Percentiles rank a stretch among this genome's conserved stretches.
phyloP scores from a whole-genome alignment of 2,797 vertebrate genomes.

The Acrossocheilus wenchowensis region DNA sequence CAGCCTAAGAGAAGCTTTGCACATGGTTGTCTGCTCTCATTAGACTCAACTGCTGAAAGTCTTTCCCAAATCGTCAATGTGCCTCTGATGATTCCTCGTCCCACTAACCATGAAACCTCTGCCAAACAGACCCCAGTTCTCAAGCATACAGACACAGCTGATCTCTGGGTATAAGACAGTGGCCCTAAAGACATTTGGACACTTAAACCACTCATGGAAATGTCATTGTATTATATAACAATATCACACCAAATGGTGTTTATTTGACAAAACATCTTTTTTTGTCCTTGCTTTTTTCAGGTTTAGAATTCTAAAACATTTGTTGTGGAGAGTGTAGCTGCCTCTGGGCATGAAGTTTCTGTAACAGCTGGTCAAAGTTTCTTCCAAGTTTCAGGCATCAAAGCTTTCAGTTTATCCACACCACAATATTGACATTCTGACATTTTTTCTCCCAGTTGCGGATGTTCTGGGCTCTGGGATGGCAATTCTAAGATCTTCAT shows the following conservation, averaged over 20 bases:
- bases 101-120: slow-evolving; percentile 5
- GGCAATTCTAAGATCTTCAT: neutral
- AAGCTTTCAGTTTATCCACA: neutral
- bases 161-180: neutral
- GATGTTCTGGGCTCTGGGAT: neutral
- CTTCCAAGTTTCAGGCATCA: neutral
- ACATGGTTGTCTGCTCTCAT: slow-evolving; percentile 40
- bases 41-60: slow-evolving; percentile 32
- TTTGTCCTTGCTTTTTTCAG: neutral
- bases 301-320: neutral
- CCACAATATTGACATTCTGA: neutral
- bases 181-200: neutral
- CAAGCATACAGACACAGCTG: neutral
- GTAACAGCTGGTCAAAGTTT: neutral
- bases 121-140: slow-evolving; percentile 2
- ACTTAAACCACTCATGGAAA: neutral
- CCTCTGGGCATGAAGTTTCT: neutral
- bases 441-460: neutral
- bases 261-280: neutral
- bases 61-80: slow-evolving; percentile 17
- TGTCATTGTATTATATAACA: neutral
- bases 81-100: neutral
- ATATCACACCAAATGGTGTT: neutral
- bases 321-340: neutral
- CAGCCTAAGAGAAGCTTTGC: slow-evolving; percentile 37